Conservation (phyloP, 2,113 vertebrate species). For the Ptilorrhoa leucosticta region DNA sequence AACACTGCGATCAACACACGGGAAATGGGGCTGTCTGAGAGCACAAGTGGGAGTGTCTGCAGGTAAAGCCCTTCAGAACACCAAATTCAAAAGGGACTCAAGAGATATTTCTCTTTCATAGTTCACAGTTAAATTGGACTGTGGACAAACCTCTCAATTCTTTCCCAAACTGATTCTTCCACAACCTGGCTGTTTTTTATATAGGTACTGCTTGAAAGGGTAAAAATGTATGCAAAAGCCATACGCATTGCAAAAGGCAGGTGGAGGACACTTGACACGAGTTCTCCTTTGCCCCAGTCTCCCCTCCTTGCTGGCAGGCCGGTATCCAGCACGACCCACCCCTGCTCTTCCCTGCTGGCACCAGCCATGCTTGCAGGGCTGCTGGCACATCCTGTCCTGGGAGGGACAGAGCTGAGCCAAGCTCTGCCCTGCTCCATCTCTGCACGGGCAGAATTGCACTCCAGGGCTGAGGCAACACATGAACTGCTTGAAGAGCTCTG, state of each 20-base stretch:
- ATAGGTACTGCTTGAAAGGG: not conserved
- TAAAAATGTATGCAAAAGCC: accelerated
- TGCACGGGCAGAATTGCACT: not conserved
- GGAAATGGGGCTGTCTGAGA: not conserved
- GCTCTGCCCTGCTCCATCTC: not conserved
- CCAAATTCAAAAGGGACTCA: accelerated
- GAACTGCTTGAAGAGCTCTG: not conserved
- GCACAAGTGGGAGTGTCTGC: not conserved
- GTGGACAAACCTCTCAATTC: not conserved
- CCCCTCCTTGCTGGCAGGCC: not conserved
- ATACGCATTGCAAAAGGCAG: not conserved
- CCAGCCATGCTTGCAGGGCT: not conserved
- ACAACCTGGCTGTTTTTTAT: not conserved
- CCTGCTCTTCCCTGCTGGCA: not conserved
- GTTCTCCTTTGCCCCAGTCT: accelerated
- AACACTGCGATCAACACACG: accelerated
- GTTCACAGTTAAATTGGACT: not conserved
- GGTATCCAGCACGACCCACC: accelerated
- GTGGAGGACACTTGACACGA: not conserved
- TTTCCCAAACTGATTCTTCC: not conserved
- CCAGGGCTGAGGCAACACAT: not conserved
- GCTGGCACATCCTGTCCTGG: not conserved
- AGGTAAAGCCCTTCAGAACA: not conserved
- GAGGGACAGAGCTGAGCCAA: accelerated
- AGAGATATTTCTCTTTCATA: not conserved